A percentile compares a stretch with the other conserved stretches of the same genome.
These are phyloP conservation scores for Oreortyx pictus DNA, from an alignment of 2,797 vertebrate species.

Conservation along the genomic window DNA sequence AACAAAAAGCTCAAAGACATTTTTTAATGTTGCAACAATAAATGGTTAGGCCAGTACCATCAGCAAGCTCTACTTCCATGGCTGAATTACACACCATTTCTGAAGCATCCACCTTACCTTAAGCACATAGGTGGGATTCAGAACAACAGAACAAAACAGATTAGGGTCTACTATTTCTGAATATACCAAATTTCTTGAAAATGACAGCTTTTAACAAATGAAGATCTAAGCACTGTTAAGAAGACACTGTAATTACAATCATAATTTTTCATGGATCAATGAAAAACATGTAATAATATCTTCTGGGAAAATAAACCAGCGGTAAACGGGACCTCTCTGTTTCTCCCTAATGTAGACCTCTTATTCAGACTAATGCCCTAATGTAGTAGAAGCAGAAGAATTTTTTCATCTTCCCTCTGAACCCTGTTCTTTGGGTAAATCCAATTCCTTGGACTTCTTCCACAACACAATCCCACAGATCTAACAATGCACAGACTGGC, in stretches of 20 bases:
- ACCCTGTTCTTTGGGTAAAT: conserved; percentile 36
- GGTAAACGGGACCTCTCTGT: neutral
- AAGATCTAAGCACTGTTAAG: neutral
- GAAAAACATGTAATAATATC: neutral
- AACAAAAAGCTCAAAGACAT: neutral
- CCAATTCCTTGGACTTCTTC: conserved; percentile 53
- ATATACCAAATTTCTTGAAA: neutral
- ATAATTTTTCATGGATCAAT: neutral
- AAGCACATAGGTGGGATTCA: neutral
- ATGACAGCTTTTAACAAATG: neutral
- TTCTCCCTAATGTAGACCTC: neutral
- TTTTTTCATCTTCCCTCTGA: conserved; percentile 41
- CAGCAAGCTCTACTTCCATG: rapidly evolving
- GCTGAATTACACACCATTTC: neutral
- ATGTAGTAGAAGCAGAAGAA: neutral
- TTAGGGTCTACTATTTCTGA: neutral
- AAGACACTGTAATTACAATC: neutral
- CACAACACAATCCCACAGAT: conserved; percentile 46
- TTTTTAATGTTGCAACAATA: neutral
- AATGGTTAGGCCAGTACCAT: neutral
- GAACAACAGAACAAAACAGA: neutral
- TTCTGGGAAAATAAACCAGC: neutral
- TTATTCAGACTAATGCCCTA: neutral
- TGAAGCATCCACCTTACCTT: neutral
- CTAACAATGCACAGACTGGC: neutral